Conservation (phyloP, 2,113 vertebrate genomes). For the Platichthys stellatus region DNA sequence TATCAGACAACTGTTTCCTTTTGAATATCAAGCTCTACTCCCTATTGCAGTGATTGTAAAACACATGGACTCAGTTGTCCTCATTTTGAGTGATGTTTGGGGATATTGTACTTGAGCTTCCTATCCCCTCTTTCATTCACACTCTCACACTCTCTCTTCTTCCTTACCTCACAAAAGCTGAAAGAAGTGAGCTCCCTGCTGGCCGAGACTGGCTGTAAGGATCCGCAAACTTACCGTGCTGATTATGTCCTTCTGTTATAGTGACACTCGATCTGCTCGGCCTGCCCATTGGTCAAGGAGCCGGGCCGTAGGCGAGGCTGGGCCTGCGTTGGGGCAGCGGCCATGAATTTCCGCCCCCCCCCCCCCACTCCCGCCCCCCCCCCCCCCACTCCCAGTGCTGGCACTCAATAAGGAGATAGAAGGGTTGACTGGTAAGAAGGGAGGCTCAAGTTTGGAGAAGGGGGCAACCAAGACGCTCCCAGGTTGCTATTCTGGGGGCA, state of each 20-base stretch:
- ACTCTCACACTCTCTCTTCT: slow-evolving; percentile 44
- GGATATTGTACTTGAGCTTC: slow-evolving; percentile 44
- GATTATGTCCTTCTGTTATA: slow-evolving; percentile 90
- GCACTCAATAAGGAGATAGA: slow-evolving; percentile 86
- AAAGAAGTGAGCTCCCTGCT: slow-evolving; percentile 86
- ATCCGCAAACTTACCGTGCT: slow-evolving; percentile 81
- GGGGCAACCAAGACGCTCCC: slow-evolving; percentile 65
- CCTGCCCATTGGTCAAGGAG: slow-evolving; percentile 83
- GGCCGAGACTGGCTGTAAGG: slow-evolving; percentile 83
- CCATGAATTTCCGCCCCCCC: slow-evolving; percentile 60
- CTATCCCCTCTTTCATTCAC: slow-evolving; percentile 29
- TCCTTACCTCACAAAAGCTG: slow-evolving; percentile 87
- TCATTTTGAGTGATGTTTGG: slow-evolving; percentile 32
- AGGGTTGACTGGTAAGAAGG: slow-evolving; percentile 65
- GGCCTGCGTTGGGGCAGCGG: slow-evolving; percentile 26
- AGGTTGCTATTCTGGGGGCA: slow-evolving; percentile 89
- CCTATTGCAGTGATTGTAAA: slow-evolving; percentile 59
- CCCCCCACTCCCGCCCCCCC: neutral
- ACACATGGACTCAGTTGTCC: slow-evolving; percentile 48
- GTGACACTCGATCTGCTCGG: slow-evolving; percentile 86
- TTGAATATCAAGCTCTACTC: slow-evolving; percentile 20
- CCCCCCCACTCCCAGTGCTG: slow-evolving; percentile 45
- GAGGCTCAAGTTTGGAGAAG: slow-evolving; percentile 80
- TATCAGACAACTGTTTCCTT: neutral
- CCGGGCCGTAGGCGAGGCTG: slow-evolving; percentile 47